Conservation (phyloP, 1,140 invertebrate species). For the Drosophila pandora region DNA sequence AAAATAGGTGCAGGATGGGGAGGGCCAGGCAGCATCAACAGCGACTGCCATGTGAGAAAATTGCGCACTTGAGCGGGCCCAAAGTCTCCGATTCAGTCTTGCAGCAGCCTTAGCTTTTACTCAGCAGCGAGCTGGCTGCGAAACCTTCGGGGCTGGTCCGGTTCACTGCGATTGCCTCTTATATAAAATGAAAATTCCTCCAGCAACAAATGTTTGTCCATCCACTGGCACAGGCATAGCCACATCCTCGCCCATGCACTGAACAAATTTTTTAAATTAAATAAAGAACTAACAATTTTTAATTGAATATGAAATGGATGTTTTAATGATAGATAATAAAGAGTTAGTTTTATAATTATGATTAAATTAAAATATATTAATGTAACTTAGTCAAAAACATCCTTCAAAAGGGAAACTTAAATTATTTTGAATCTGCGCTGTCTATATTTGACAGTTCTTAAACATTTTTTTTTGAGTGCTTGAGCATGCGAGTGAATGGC, state of each 20-base stretch:
- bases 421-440: too few relatives aligned
- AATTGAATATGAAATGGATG: not conserved
- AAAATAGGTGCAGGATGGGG: not conserved
- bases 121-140: constrained; percentile 12
- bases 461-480: not conserved
- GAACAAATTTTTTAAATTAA: not conserved
- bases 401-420: too few relatives aligned
- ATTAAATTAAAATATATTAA: too few relatives aligned
- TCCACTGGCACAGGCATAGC: constrained; percentile 18
- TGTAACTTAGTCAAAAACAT: too few relatives aligned
- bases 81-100: constrained; percentile 3
- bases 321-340: too few relatives aligned
- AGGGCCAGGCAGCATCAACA: not conserved
- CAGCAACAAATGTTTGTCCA: constrained; percentile 58
- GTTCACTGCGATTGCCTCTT: constrained; percentile 60
- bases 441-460: not conserved
- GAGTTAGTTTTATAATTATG: too few relatives aligned
- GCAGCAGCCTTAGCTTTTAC: constrained; percentile 23
- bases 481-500: constrained; percentile 60
- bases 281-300: not conserved
- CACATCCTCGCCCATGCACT: constrained; percentile 31
- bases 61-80: constrained; percentile 65
- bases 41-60: constrained; percentile 73
- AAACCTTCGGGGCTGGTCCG: constrained; percentile 67
- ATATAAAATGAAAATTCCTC: constrained; percentile 65